Evolutionary conservation across 2,797 vertebrate genomes (phyloP).

Genomic region (Aldrovandia affinis): DNA sequence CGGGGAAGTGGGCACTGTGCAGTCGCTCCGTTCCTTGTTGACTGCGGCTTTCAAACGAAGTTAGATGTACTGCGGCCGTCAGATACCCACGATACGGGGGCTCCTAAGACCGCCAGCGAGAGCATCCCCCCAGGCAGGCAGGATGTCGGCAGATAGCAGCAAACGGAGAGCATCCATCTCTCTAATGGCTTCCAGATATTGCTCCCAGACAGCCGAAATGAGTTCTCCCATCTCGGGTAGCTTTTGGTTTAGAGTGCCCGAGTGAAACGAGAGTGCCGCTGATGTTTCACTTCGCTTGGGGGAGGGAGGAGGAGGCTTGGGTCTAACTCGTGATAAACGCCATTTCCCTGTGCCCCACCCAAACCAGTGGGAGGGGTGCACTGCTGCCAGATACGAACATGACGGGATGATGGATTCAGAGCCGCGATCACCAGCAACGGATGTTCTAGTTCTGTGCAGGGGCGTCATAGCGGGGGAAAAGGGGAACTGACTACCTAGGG

Average conservation of each 20-base stretch:
- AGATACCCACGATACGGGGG: neutral
- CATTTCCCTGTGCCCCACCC: neutral
- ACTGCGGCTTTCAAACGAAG: neutral
- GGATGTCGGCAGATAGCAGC: neutral
- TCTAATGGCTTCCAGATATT: constrained; percentile 17
- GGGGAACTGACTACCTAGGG: no score
- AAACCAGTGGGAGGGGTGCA: no score
- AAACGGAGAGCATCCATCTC: constrained; percentile 17
- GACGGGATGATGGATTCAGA: no score
- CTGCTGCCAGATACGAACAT: no score
- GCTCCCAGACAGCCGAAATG: constrained; percentile 57
- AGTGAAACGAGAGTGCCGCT: constrained; percentile 61
- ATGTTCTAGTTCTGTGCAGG: no score
- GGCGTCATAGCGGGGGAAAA: no score
- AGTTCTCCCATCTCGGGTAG: constrained; percentile 58
- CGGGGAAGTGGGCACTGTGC: no score
- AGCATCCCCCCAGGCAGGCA: neutral
- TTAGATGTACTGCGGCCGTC: neutral
- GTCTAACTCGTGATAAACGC: neutral
- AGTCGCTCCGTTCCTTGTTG: no score
- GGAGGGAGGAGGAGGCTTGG: neutral
- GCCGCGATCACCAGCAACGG: no score
- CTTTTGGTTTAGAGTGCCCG: constrained; percentile 63
- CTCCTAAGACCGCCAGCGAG: neutral
- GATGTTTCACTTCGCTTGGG: constrained; percentile 57